Base-by-base conservation (phyloP, 2,888 invertebrate species). In the Cyclophora albipunctata region DNA sequence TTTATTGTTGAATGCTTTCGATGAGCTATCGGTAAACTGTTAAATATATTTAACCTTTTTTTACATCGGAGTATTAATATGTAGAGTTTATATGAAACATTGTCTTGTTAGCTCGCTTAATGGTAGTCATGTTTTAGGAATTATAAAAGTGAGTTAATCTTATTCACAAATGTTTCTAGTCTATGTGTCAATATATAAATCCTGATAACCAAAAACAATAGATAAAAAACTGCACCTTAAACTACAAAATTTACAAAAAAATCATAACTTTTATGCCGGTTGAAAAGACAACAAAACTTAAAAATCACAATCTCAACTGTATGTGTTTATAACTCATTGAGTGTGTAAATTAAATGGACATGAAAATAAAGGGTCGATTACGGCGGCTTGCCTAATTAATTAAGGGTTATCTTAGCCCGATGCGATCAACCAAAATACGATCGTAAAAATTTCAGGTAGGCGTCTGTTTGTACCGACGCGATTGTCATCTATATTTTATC, bases 401-500 rank as follows among this genome's bases (percentile, higher is more conserved):
- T 77, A 77, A 71, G 64, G 73, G 71, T 79, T 79, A 79, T 79
- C 77, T 48, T 55, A 59, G 62, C 63, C 62, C 62, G 73, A 69
- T 72, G 67, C 67, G 73, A 73, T 76, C 75, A 68, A 71, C 73
- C 69, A 72, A 68, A 69, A 66, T 66, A 75, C 73, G 68, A 73
- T 75, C 74, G 75, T 76, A 75, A 77, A 77, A 77, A 73, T 72
- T 69, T 66, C 60, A 69, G 66, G 64, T 73, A 73, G 72, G 73
- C 74, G 69, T 68, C 66, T 53, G 63, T 67, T 64, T 69, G 67
- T 67, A 78, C 68, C 69, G 66, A 69, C 60, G 20, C 74, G 81
- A 80, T 81, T 78, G 77, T 79, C 81, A 80, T 81, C 80, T 81
- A 81, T 76, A 68, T 69, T 72, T 72, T 78, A 80, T 81, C 78